Evolutionary conservation across 2,797 vertebrate genomes (phyloP), one percentile per base, ranked within the genome.

Genomic region (Amblyopsis hoosieri): DNA sequence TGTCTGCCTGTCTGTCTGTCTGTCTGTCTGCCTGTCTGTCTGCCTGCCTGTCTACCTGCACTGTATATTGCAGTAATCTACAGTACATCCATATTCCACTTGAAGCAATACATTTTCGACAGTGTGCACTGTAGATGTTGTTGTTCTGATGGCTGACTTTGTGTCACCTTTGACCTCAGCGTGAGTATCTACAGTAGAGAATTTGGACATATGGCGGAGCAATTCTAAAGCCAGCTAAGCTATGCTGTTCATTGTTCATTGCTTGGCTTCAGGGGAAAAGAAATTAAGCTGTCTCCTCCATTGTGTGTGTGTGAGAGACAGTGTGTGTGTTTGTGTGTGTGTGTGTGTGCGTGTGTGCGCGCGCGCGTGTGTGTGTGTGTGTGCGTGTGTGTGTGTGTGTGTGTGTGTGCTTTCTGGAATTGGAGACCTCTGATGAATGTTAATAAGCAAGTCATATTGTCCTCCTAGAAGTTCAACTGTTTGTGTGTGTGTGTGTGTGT

Each of bases 381-480:
- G 12, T 13, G 2, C 6, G 52, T 54, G 52, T 12, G 46, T 48
- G 46, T 4, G 13, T 48, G 46, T 7, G 13, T 8, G 47, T 48
- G 47, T n/a, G 46, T 48, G 17, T 31, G 53, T 13, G 3, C n/a
- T 29, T 37, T 23, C 37, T 19, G 29, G 15, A 42, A 69, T 48
- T 56, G 67, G 60, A 37, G 57, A 64, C 50, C 54, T 15, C 1
- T 5, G 74, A 80, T 66, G 74, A 67, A 78, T 76, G 66, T 63
- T 69, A 78, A 87, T 82, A 65, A 74, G 73, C n/a, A 54, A 53
- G 67, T 64, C 54, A 62, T 60, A 61, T 64, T 76, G 60, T 67
- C 62, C 60, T 57, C 19, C 29, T 57, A 66, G 55, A 33, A 1
- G 47, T 37, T 37, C 33, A 37, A 37, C 33, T 37, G 33, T 23